These are phyloP conservation scores for Orthonychiurus folsomi DNA, from an alignment of 2,888 invertebrate genomes.

Conservation along the genomic window DNA sequence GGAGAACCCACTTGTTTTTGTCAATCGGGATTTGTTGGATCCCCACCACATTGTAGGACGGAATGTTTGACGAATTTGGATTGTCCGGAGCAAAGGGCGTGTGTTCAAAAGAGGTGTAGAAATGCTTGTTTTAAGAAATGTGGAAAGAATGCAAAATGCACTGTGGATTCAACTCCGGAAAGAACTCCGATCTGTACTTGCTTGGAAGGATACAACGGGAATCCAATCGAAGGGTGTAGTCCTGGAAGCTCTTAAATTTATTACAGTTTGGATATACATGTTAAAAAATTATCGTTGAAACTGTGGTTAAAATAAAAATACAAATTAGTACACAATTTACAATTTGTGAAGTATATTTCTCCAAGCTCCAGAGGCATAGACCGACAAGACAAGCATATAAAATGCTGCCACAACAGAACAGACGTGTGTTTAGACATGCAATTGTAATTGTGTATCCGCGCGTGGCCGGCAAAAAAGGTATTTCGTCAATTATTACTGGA, in stretches of 20 bases:
- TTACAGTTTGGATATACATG: not conserved
- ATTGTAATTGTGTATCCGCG: too few species aligned
- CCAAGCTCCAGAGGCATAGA: not conserved
- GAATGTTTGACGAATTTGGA: conserved; percentile 63
- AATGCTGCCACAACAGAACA: too few species aligned
- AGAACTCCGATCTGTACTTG: conserved; percentile 74
- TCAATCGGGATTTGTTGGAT: conserved; percentile 53
- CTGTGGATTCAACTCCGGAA: conserved; percentile 42
- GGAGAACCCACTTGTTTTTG: conserved; percentile 58
- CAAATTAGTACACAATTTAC: not conserved
- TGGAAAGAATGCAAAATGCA: conserved; percentile 65
- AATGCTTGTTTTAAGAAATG: conserved; percentile 76
- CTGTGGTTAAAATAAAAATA: not conserved
- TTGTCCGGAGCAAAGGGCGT: conserved; percentile 69
- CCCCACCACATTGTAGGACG: conserved; percentile 50
- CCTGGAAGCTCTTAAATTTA: not conserved
- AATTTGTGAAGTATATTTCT: not conserved
- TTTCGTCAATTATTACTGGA: too few species aligned
- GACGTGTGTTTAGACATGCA: too few species aligned
- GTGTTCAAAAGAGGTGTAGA: conserved; percentile 68
- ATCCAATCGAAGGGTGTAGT: conserved; percentile 58
- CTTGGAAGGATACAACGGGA: conserved; percentile 71
- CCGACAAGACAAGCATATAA: too few species aligned
- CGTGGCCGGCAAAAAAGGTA: too few species aligned
- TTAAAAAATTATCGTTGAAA: not conserved